A percentile compares a stretch with the other conserved stretches of the same genome.
Conservation (phyloP, 2,113 vertebrate genomes). For the Rattus rattus region DNA sequence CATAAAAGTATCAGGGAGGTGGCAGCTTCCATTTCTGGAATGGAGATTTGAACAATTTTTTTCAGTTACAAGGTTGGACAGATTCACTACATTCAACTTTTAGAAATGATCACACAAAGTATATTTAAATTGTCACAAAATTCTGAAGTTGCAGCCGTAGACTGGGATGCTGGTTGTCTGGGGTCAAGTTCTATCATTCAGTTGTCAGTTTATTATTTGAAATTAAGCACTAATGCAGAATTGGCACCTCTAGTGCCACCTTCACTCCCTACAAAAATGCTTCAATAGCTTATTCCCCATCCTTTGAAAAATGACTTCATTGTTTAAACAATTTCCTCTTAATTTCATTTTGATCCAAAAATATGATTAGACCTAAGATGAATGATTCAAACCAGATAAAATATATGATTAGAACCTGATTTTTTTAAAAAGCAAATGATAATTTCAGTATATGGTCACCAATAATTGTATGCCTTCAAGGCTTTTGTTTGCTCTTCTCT, state of each 20-base stretch:
- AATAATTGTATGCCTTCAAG: conserved; percentile 7
- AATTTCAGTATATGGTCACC: conserved; percentile 1
- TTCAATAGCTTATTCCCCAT: not conserved
- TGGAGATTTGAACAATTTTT: not conserved
- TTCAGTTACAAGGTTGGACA: not conserved
- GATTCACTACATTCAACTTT: not conserved
- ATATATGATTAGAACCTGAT: not conserved
- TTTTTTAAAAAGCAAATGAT: conserved; percentile 3
- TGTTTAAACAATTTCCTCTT: conserved; percentile 38
- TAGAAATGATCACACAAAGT: not conserved
- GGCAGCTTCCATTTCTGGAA: not conserved
- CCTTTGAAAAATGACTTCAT: conserved; percentile 1
- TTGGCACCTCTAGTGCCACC: not conserved
- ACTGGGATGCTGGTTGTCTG: not conserved
- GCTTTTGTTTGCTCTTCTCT: not conserved
- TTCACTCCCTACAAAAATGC: conserved; percentile 15
- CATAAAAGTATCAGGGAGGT: not conserved
- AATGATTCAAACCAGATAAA: not conserved
- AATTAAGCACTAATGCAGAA: not conserved
- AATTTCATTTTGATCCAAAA: conserved; percentile 35
- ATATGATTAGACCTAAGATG: conserved; percentile 22
- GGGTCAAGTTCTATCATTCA: not conserved
- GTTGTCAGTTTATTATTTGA: not conserved
- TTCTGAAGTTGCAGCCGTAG: not conserved
- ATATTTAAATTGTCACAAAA: not conserved